Percentiles rank a stretch among this genome's conserved stretches.
Evolutionary conservation across 2,113 vertebrate genomes (phyloP).

Genomic region (Lophochroa leadbeateri): DNA sequence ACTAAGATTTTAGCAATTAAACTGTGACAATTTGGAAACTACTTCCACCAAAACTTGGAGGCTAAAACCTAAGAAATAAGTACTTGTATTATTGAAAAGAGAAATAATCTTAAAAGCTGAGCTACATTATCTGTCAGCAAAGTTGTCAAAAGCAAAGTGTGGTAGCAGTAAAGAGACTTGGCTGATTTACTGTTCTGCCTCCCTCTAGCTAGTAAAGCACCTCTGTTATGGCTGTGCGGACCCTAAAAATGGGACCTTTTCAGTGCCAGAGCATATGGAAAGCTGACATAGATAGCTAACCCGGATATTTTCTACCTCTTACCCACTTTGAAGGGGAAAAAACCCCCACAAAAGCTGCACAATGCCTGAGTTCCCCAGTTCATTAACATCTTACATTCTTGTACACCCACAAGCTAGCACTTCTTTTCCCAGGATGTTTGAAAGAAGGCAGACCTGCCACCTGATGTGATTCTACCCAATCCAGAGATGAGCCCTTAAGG

Average conservation of each 20-base stretch:
- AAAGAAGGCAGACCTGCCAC: background rate
- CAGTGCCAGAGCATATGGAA: background rate
- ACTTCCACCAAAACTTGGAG: background rate
- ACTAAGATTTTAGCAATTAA: background rate
- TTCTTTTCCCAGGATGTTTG: background rate
- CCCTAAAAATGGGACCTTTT: background rate
- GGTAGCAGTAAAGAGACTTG: background rate
- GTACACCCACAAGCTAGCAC: background rate
- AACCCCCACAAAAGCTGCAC: background rate
- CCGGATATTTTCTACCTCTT: background rate
- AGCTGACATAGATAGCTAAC: background rate
- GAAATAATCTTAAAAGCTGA: background rate
- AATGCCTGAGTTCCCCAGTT: rapidly evolving
- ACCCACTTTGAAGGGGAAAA: background rate
- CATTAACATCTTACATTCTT: background rate
- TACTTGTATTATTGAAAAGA: background rate
- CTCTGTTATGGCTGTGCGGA: background rate
- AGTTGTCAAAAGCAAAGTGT: background rate
- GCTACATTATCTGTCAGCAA: background rate
- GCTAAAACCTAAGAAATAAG: background rate
- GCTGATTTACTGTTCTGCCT: background rate
- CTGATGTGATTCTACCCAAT: background rate
- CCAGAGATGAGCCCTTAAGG: background rate
- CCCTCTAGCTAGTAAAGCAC: background rate
- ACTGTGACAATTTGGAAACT: background rate